Evolutionary conservation across 1,140 invertebrate species (phyloP), one percentile per base, ranked within the genome.

Genomic region (Drosophila kikkawai): DNA sequence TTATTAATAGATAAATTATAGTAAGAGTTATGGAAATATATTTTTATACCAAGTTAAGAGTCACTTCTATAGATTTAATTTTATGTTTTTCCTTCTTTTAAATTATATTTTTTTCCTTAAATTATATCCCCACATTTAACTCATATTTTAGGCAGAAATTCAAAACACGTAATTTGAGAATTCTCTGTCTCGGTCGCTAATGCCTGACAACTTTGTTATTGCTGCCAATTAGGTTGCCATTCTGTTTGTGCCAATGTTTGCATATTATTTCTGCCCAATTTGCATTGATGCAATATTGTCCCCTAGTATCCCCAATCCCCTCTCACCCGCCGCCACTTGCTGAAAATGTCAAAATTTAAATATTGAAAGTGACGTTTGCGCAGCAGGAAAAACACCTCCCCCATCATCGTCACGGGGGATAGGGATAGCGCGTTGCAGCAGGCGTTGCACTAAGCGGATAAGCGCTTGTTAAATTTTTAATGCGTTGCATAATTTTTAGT

Each of bases 381-480:
- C 55, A 17, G 19, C 51, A 26, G 13, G 32, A 36, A 26, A 32
- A 61, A 45, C 58, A 34, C 48, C 11, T 7, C 47, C 19, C 7
- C 57, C 57, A 34, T 12, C 15, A 32, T 19, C 48, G 3, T 17
- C 26, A 9, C 48, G 47, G 2, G 47, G 47, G 4, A 48, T 26
- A 9, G 47, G 47, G 4, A 48, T 26, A 48, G 47, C 22, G 17
- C 32, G 51, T 22, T 22, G 66, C 57, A 73, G 47, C 80, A 78
- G 80, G 80, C 85, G 77, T 81, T 63, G 84, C 85, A 78, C 80
- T 88, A 88, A 88, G 84, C 84, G 84, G 85, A 88, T 88, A 88
- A 88, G 85, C 84, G 80, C 78, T 88, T 90, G 84, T 88, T 90
- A 88, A 88, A 88, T 88, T 88, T 88, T 90, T 88, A 88, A 88